Base-by-base conservation (phyloP, 2,113 vertebrate species). In the Uropsilus gracilis region DNA sequence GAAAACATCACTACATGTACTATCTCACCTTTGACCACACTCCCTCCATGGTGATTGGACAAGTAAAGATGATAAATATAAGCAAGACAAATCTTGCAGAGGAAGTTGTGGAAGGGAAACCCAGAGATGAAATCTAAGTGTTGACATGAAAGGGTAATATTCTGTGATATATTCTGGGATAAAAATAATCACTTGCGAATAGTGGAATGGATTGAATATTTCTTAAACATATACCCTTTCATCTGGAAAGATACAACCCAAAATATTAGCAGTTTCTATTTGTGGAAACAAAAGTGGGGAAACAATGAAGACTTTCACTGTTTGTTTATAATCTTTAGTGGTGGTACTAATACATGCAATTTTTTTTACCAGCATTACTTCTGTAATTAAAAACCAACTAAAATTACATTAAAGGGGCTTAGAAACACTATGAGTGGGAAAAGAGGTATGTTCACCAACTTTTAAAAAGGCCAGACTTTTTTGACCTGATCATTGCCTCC, bases 131-230 rank as follows among this genome's bases (percentile, higher is more conserved):
- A 85, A 84, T 16, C 11, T 64, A 55, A 4, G 24, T 34, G 50
- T 50, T 76, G 37, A 66, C 34, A 24, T 18, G 39, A 32, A 92
- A 81, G 2, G 2, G 2, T 5, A 44, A n/a, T n/a, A n/a, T n/a
- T 82, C 13, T 37, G 24, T 16, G 42, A 55, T 83, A 63, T 37
- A 82, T 37, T 94, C 32, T 39, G 4, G 8, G 86, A 6, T 72
- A 6, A 89, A 85, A 91, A 86, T n/a, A 71, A 78, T 75, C 64
- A 86, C 39, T 71, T 89, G 18, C 20, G n/a, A 92, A n/a, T 11
- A 80, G 17, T 32, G 10, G 2, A 20, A 18, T 48, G 50, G 39
- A 20, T 26, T 16, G 22, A 50, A 50, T 63, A 32, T 69, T 13
- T 48, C 34, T 71, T 16, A 46, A 17, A 42, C 1, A 66, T 0